phyloP scores from a whole-genome alignment of 2,888 invertebrate species.

The Agonopterix arenella region DNA sequence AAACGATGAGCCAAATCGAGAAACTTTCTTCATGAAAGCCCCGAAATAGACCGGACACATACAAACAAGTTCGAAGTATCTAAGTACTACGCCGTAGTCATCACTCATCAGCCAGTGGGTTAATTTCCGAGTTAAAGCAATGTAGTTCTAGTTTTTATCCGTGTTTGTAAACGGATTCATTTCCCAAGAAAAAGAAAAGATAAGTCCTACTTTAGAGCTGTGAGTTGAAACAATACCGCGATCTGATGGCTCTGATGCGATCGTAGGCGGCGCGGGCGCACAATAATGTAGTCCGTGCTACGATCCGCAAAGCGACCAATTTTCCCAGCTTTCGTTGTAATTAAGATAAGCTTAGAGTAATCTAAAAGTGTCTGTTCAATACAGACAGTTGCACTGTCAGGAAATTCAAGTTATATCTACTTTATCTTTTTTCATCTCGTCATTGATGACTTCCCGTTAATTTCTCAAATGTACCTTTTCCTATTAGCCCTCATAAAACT shows the following conservation, averaged over 20 bases:
- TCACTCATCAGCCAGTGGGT: no score
- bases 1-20: no score
- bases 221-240: constrained; percentile 42
- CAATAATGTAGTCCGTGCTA: constrained; percentile 1
- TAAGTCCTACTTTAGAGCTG: constrained; percentile 41
- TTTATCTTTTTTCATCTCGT: no score
- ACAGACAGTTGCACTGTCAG: no score
- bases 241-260: constrained; percentile 24
- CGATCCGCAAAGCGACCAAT: constrained; percentile 3
- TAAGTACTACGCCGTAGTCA: neutral
- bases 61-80: neutral
- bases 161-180: constrained; percentile 33
- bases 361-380: no score
- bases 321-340: constrained; percentile 12
- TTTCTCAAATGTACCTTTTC: no score
- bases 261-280: constrained; percentile 9
- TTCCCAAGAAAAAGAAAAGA: constrained; percentile 63
- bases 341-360: constrained; percentile 15
- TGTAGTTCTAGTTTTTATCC: constrained; percentile 10
- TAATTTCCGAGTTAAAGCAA: neutral
- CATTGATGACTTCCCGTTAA: no score
- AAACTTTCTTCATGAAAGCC: no score
- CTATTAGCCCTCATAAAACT: no score
- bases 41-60: no score
- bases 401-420: no score